phyloP scores from a whole-genome alignment of 2,888 invertebrate genomes.

The Celastrina argiolus region DNA sequence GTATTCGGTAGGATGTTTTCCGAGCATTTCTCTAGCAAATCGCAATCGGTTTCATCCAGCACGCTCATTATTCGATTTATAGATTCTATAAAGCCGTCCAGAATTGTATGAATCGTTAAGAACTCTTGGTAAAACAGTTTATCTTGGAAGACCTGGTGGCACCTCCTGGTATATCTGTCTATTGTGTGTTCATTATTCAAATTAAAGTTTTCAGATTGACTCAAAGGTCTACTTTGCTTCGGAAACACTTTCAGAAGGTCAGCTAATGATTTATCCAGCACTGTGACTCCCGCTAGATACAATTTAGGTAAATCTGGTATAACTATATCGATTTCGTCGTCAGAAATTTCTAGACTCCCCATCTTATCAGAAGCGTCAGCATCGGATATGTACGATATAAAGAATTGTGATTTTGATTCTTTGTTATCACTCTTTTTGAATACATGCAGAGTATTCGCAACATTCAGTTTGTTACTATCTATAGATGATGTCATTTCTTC shows the following conservation, averaged over 20 bases:
- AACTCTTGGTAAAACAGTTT: slow-evolving; percentile 70
- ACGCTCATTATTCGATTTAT: slow-evolving; percentile 49
- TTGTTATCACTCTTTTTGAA: slow-evolving; percentile 66
- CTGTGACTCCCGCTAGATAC: slow-evolving; percentile 48
- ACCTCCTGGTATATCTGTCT: slow-evolving; percentile 66
- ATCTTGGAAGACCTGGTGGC: slow-evolving; percentile 72
- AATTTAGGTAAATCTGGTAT: slow-evolving; percentile 60
- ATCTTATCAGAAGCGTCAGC: slow-evolving; percentile 55
- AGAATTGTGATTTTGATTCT: slow-evolving; percentile 71
- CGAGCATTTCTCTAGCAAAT: slow-evolving; percentile 63
- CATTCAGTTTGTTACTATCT: slow-evolving; percentile 66
- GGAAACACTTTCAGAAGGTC: slow-evolving; percentile 65
- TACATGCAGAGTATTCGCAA: slow-evolving; percentile 61
- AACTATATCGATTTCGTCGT: slow-evolving; percentile 56
- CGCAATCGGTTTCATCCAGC: slow-evolving; percentile 62
- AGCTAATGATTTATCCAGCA: slow-evolving; percentile 58
- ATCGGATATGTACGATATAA: slow-evolving; percentile 60
- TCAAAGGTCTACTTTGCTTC: slow-evolving; percentile 66
- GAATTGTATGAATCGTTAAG: slow-evolving; percentile 55
- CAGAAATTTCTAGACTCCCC: slow-evolving; percentile 60
- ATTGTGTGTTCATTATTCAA: slow-evolving; percentile 63
- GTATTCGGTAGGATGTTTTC: slow-evolving; percentile 56
- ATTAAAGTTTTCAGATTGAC: slow-evolving; percentile 69
- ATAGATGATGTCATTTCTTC: slow-evolving; percentile 61
- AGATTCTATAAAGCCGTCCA: slow-evolving; percentile 54